Percentiles rank a stretch among this genome's conserved stretches.
Conservation (phyloP, 2,797 vertebrate species). For the Gadopsis marmoratus region DNA sequence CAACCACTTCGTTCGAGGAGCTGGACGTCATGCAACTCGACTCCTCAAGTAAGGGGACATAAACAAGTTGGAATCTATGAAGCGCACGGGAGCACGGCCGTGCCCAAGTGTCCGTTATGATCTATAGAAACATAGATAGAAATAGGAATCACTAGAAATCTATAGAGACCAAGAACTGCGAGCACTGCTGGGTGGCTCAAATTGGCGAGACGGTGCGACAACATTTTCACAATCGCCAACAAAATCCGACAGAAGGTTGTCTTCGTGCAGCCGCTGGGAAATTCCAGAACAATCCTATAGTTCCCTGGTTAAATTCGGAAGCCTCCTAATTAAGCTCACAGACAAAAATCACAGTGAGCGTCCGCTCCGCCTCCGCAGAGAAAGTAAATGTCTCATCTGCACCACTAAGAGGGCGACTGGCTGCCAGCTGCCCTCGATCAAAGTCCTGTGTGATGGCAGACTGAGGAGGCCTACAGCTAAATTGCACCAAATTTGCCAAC, state of each 20-base stretch:
- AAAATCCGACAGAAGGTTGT: neutral
- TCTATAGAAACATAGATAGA: no score
- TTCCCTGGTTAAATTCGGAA: neutral
- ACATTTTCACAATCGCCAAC: neutral
- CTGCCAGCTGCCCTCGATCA: conserved; percentile 48
- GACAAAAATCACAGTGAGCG: conserved; percentile 14
- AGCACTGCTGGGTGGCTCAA: neutral
- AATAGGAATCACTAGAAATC: no score
- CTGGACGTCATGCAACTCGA: no score
- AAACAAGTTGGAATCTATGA: no score
- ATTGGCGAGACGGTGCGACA: neutral
- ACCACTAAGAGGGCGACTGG: conserved; percentile 16
- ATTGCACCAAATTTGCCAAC: conserved; percentile 49
- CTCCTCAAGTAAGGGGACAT: no score
- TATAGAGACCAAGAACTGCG: neutral
- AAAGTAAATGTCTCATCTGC: conserved; percentile 30
- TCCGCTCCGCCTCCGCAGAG: neutral
- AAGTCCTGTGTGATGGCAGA: conserved; percentile 27
- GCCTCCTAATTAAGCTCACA: conserved; percentile 21
- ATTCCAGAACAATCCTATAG: neutral
- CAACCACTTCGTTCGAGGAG: no score
- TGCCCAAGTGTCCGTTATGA: no score
- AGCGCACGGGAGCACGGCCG: no score
- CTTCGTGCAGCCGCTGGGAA: neutral
- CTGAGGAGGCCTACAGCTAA: conserved; percentile 35